phyloP scores from a whole-genome alignment of 92 coral and sea anemone species.

The Umimayanthus kanabou region DNA sequence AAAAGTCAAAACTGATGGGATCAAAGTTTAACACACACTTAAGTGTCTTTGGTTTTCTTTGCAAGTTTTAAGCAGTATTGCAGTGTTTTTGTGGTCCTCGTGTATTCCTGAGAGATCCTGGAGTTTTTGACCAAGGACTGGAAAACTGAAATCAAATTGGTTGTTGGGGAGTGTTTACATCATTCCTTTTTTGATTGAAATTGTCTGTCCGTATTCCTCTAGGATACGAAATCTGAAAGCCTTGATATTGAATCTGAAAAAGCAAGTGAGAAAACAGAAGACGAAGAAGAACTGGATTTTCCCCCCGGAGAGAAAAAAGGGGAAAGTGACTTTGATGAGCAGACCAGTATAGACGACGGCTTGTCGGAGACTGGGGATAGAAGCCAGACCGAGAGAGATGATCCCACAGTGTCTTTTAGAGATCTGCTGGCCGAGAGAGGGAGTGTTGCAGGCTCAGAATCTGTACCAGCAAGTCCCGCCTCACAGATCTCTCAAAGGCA shows the following conservation, averaged over 20 bases:
- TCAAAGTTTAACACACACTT: too few species aligned
- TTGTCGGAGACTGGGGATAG: constrained; percentile 80
- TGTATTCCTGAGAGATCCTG: too few species aligned
- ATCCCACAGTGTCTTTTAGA: constrained; percentile 57
- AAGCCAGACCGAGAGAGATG: constrained; percentile 63
- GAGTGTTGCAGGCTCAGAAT: constrained; percentile 88
- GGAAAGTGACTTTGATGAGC: constrained; percentile 76
- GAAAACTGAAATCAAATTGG: neutral
- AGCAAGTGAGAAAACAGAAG: constrained; percentile 77
- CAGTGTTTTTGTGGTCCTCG: too few species aligned
- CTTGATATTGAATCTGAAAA: constrained; percentile 83
- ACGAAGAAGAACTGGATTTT: constrained; percentile 79
- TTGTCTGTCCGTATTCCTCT: neutral
- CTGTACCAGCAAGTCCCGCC: constrained; percentile 97
- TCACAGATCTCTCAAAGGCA: constrained; percentile 95
- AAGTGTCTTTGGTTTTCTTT: too few species aligned
- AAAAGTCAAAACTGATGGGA: too few species aligned
- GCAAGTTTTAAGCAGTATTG: too few species aligned
- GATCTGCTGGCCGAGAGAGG: constrained; percentile 77
- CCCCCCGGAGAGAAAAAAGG: constrained; percentile 77
- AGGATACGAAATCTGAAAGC: constrained; percentile 77
- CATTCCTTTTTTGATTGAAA: neutral
- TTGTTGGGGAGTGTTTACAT: neutral
- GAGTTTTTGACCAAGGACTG: too few species aligned
- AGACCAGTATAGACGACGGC: constrained; percentile 83